Evolutionary conservation across 2,888 invertebrate species (phyloP).

Genomic region (Helleia helle): DNA sequence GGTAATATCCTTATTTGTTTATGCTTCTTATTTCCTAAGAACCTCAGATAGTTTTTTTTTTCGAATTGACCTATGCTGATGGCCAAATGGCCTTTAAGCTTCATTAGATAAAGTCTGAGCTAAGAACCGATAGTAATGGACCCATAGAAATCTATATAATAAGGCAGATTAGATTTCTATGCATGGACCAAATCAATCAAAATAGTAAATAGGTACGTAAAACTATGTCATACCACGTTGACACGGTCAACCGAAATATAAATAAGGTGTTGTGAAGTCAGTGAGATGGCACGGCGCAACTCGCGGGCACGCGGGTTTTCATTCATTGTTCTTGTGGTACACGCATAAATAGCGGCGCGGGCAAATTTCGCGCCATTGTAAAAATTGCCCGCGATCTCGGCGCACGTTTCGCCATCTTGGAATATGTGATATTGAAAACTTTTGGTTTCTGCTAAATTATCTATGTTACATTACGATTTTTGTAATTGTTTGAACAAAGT

Average conservation of each 20-base stretch:
- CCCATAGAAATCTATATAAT: too few species aligned
- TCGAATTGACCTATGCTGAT: too few species aligned
- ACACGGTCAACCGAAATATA: background rate
- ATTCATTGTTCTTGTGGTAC: conserved; percentile 27
- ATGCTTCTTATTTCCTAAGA: too few species aligned
- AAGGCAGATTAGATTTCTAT: too few species aligned
- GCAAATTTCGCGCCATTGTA: conserved; percentile 45
- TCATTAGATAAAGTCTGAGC: too few species aligned
- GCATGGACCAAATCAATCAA: too few species aligned
- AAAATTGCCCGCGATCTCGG: conserved; percentile 28
- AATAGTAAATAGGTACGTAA: too few species aligned
- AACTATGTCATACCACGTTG: background rate
- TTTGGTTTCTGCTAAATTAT: conserved; percentile 6
- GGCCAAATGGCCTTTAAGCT: too few species aligned
- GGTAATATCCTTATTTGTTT: too few species aligned
- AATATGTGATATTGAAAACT: conserved; percentile 15
- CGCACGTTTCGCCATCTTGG: conserved; percentile 21
- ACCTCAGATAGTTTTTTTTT: too few species aligned
- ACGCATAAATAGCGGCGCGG: conserved; percentile 38
- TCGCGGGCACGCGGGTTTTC: conserved; percentile 13
- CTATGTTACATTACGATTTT: background rate
- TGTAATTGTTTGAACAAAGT: background rate
- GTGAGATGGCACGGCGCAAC: conserved; percentile 8
- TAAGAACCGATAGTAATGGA: too few species aligned
- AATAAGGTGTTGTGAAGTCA: background rate